Evolutionary conservation across 2,797 vertebrate genomes (phyloP).

Genomic region (Bovichtus variegatus): DNA sequence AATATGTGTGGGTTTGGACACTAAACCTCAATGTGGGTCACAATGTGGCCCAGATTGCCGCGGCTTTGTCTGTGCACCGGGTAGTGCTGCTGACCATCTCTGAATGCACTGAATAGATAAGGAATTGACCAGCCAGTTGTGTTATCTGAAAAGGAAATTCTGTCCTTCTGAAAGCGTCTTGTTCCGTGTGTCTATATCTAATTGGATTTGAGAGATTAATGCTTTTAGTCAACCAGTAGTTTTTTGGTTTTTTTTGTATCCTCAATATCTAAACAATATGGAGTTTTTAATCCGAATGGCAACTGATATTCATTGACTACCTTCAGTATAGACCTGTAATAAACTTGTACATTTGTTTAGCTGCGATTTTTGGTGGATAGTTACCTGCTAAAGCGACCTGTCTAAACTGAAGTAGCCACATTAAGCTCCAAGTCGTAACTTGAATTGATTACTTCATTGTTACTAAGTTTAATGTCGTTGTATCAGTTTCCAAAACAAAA

Average conservation of each 20-base stretch:
- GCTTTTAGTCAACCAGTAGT: constrained; percentile 58
- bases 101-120: constrained; percentile 4
- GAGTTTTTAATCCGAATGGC: constrained; percentile 59
- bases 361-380: constrained; percentile 10
- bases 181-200: constrained; percentile 12
- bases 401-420: constrained; percentile 10
- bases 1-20: constrained; percentile 32
- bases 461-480: constrained; percentile 8
- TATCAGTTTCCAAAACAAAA: constrained; percentile 24
- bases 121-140: background rate
- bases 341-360: background rate
- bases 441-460: constrained; percentile 34
- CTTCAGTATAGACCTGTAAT: constrained; percentile 18
- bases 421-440: constrained; percentile 1
- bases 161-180: constrained; percentile 13
- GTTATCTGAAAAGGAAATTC: constrained; percentile 21
- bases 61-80: constrained; percentile 1
- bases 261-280: constrained; percentile 19
- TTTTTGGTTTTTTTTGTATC: constrained; percentile 18
- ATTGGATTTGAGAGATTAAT: constrained; percentile 39
- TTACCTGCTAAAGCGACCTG: constrained; percentile 11
- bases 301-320: constrained; percentile 12
- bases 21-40: constrained; percentile 20
- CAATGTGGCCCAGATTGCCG: background rate
- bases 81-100: background rate